A percentile compares a stretch with the other conserved stretches of the same genome.
phyloP scores from a whole-genome alignment of 2,113 vertebrate genomes.

The Antechinus flavipes region DNA sequence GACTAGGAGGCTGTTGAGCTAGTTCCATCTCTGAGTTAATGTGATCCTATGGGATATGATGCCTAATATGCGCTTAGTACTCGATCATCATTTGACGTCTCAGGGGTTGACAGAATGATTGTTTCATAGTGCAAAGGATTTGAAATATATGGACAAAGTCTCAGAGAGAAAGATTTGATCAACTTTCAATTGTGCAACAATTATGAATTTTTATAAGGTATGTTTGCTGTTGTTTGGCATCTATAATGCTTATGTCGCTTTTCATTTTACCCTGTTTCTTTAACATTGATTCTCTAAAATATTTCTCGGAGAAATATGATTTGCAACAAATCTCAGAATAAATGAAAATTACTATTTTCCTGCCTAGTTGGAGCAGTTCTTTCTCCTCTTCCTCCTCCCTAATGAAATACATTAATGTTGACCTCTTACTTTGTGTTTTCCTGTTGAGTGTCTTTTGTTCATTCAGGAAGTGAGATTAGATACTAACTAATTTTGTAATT shows the following conservation, averaged over 20 bases:
- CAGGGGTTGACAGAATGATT: constrained; percentile 10
- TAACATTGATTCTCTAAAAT: not conserved
- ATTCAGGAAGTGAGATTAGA: too few relatives aligned
- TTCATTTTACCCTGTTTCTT: not conserved
- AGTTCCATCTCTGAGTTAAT: too few relatives aligned
- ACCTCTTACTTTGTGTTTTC: too few relatives aligned
- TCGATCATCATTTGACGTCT: not conserved
- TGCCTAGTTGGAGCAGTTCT: not conserved
- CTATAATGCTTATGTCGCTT: not conserved
- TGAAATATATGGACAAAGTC: not conserved
- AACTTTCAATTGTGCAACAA: not conserved
- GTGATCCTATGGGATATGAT: too few relatives aligned
- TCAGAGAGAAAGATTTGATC: not conserved
- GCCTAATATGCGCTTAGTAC: not conserved
- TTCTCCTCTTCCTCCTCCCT: not conserved
- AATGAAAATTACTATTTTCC: not conserved
- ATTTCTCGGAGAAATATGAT: not conserved
- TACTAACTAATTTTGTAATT: too few relatives aligned
- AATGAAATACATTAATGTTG: not conserved
- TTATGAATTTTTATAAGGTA: not conserved
- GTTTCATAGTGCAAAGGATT: not conserved
- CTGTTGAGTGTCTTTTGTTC: too few relatives aligned
- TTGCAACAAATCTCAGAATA: not conserved
- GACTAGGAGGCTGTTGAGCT: too few relatives aligned
- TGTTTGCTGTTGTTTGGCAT: not conserved